phyloP scores from a whole-genome alignment of 2,888 invertebrate genomes.

The Drosophila kuntzei region DNA sequence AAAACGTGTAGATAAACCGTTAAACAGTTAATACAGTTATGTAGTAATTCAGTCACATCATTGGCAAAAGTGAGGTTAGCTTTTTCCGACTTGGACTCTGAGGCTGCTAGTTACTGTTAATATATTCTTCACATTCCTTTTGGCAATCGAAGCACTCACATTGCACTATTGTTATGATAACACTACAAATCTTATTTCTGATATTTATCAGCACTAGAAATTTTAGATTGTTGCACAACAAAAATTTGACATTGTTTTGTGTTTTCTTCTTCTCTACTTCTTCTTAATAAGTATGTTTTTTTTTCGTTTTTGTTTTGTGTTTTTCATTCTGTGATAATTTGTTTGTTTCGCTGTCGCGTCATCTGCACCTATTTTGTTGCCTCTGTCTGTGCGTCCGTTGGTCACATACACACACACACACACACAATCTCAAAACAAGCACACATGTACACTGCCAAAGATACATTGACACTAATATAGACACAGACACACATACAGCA shows the following conservation, averaged over 20 bases:
- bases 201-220: constrained; percentile 38
- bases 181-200: constrained; percentile 34
- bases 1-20: constrained; percentile 1
- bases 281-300: constrained; percentile 8
- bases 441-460: constrained; percentile 20
- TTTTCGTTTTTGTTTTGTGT: constrained; percentile 13
- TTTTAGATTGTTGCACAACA: constrained; percentile 35
- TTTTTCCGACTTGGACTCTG: constrained; percentile 6
- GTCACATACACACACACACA: constrained; percentile 32
- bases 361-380: constrained; percentile 43
- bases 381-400: constrained; percentile 53
- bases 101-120: constrained; percentile 40
- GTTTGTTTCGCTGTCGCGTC: constrained; percentile 70
- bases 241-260: constrained; percentile 59
- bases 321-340: constrained; percentile 66
- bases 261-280: constrained; percentile 41
- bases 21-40: constrained; percentile 5
- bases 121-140: constrained; percentile 31
- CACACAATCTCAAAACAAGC: neutral
- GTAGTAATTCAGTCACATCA: neutral
- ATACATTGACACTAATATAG: constrained; percentile 23
- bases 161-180: constrained; percentile 38
- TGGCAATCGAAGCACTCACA: constrained; percentile 51
- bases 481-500: constrained; percentile 32
- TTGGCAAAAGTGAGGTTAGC: constrained; percentile 18